Evolutionary conservation across 2,113 vertebrate species (phyloP), one percentile per base, ranked within the genome.

Genomic region (Colistium nudipinnis): DNA sequence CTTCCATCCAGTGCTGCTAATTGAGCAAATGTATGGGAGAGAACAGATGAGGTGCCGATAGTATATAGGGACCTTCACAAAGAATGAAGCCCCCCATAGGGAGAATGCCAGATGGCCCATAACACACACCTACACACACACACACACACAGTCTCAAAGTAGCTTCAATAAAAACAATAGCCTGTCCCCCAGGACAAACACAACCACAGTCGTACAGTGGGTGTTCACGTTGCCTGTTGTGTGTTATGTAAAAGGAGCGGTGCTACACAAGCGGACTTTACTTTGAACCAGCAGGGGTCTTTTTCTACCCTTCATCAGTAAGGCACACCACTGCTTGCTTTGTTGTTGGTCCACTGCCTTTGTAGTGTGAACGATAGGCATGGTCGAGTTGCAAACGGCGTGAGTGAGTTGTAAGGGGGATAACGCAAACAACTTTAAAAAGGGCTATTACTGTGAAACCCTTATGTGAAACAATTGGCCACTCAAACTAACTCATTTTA

Each of bases 1-100:
- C 56, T 12, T 70, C 55, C 57, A 59, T 62, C 52, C 25, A 4
- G 75, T 89, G 87, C 87, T 60, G 89, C 92, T 95, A 93, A 94
- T 94, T 95, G 94, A 92, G 89, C 35, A 35, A 83, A 90, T 87
- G 93, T 88, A 86, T 68, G 83, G 92, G 63, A 85, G 91, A 85
- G 90, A 92, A 89, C 91, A 93, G 92, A 93, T 77, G 10, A 93
- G 90, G 91, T 93, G 92, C 91, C 93, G 93, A 93, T 91, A 91
- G 90, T 92, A 89, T 82, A 19, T 69, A 90, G 90, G 87, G 89
- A 92, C 90, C 89, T 91, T 91, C 93, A 87, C 61, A 82, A 91
- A 91, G 90, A 92, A 91, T 85, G 88, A 92, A 89, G 88, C 88
- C 91, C 89, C 91, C 93, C 93, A 90, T 56, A 65, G 90, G 92